These are phyloP conservation scores for Alces alces DNA, from an alignment of 2,113 vertebrate genomes.

Conservation along the genomic window DNA sequence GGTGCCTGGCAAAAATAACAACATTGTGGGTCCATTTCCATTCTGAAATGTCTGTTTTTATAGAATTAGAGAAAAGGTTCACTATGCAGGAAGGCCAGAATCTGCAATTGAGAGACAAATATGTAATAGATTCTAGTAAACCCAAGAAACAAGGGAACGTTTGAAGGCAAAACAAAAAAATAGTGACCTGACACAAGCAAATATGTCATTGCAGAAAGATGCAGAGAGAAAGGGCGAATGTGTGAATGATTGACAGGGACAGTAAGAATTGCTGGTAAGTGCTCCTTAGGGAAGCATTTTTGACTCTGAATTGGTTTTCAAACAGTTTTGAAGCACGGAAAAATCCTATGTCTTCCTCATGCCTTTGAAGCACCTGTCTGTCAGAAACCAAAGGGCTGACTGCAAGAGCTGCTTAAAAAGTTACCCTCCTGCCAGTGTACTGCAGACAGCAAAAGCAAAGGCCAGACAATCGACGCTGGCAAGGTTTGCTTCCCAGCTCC, in stretches of 20 bases:
- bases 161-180: not conserved
- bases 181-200: not conserved
- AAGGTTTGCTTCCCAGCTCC: not conserved
- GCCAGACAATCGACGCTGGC: not conserved
- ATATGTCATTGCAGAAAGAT: not conserved
- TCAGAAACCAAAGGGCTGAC: constrained; percentile 29
- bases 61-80: not conserved
- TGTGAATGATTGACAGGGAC: constrained; percentile 27
- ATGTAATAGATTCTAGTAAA: not conserved
- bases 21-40: not conserved
- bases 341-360: constrained; percentile 22
- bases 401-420: not conserved
- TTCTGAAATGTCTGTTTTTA: not conserved
- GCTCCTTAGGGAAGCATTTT: constrained; percentile 43
- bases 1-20: not conserved
- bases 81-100: not conserved
- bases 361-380: constrained; percentile 22
- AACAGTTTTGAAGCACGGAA: constrained; percentile 36
- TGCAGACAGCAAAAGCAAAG: not conserved
- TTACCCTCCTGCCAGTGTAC: not conserved
- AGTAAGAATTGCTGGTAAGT: constrained; percentile 37
- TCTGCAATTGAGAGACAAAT: not conserved
- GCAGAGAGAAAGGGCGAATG: not conserved
- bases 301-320: constrained; percentile 51
- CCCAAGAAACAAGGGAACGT: not conserved